Conservation (phyloP, 2,797 vertebrate species). For the Rallus crepitans region DNA sequence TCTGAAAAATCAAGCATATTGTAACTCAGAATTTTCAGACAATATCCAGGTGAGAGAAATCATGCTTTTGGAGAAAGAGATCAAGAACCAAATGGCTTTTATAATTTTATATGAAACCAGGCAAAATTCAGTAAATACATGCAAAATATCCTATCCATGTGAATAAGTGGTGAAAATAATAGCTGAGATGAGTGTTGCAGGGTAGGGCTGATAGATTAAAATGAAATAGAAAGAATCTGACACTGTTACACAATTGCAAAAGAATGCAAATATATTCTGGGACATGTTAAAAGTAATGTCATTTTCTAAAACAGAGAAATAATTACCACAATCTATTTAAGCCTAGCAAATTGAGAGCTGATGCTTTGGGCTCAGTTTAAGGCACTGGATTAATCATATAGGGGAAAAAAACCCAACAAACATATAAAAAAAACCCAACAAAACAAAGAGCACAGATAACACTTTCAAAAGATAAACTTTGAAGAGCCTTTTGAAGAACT, state of each 20-base stretch:
- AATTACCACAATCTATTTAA: neutral
- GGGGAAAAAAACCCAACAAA: neutral
- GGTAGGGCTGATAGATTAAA: neutral
- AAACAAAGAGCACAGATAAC: neutral
- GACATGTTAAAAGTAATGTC: neutral
- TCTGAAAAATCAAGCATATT: neutral
- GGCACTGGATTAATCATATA: neutral
- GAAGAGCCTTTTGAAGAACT: neutral
- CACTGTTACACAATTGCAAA: neutral
- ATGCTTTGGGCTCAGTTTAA: neutral
- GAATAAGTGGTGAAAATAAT: neutral
- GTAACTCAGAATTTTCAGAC: neutral
- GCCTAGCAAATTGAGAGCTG: neutral
- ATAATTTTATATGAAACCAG: neutral
- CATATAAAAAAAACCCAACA: too few species aligned
- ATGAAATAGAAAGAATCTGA: neutral
- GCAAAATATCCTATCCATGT: neutral
- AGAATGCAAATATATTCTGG: neutral
- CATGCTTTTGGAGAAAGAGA: neutral
- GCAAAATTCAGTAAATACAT: neutral
- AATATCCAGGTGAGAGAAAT: neutral
- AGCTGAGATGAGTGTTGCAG: neutral
- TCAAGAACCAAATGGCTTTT: neutral
- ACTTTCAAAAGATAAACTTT: neutral
- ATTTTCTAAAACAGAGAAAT: neutral